These are phyloP conservation scores for Epizoanthus rinbou DNA, from an alignment of 92 coral and sea anemone genomes.

Conservation along the genomic window DNA sequence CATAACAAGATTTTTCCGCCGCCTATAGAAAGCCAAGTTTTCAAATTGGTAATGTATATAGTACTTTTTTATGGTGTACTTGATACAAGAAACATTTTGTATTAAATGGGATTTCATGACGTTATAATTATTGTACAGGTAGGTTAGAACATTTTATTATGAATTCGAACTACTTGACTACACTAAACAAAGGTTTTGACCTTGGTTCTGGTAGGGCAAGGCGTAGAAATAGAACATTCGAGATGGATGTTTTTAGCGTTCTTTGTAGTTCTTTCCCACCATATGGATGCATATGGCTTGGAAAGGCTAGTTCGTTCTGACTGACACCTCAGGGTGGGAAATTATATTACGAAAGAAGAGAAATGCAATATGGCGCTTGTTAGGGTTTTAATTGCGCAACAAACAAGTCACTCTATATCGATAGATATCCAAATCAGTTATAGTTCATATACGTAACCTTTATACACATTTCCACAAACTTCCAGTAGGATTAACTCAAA, in stretches of 20 bases:
- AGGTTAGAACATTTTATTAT: slow-evolving; percentile 4
- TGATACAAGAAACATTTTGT: slow-evolving; percentile 14
- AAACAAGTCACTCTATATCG: slow-evolving; percentile 16
- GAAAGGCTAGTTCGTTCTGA: slow-evolving; percentile 17
- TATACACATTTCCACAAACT: slow-evolving; percentile 11
- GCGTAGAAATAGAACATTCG: slow-evolving; percentile 18
- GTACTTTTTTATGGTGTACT: not conserved
- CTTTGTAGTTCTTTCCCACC: slow-evolving; percentile 15
- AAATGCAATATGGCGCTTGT: slow-evolving; percentile 21
- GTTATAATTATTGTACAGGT: slow-evolving; percentile 17
- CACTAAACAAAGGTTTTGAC: slow-evolving; percentile 20
- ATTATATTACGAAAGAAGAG: slow-evolving; percentile 6
- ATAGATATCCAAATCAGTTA: slow-evolving; percentile 14
- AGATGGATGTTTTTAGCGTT: slow-evolving; percentile 19
- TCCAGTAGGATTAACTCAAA: slow-evolving; percentile 5
- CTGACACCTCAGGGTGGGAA: slow-evolving; percentile 4
- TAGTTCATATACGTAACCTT: slow-evolving; percentile 12
- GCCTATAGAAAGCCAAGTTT: not conserved
- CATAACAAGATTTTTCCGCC: no score
- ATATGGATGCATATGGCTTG: slow-evolving; percentile 13
- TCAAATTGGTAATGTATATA: slow-evolving; percentile 9
- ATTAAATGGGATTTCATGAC: no score
- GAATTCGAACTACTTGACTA: slow-evolving; percentile 14
- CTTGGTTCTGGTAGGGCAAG: slow-evolving; percentile 13
- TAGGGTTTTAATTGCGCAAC: not conserved